These are phyloP conservation scores for Melanotaenia duboulayi DNA, from an alignment of 2,113 vertebrate genomes.

Conservation along the genomic window DNA sequence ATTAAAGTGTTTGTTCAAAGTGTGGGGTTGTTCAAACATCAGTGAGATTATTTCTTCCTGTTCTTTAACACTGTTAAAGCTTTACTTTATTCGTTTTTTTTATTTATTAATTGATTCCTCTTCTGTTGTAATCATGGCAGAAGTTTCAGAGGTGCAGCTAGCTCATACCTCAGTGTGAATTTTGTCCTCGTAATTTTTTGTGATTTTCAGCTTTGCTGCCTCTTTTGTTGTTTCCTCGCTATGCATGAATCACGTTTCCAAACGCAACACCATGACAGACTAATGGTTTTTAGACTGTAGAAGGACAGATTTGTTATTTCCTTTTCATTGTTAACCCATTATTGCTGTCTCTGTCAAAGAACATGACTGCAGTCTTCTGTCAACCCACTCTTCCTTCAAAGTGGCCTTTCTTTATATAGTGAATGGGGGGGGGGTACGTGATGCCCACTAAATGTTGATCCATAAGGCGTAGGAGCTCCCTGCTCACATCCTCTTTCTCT, in stretches of 20 bases:
- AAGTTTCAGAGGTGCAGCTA: not conserved
- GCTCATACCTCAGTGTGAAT: not conserved
- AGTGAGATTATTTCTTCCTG: not conserved
- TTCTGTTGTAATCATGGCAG: not conserved
- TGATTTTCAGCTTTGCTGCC: slow-evolving; percentile 13
- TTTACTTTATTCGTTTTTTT: not conserved
- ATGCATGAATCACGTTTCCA: slow-evolving; percentile 46
- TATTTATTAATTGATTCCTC: not conserved
- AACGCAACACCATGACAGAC: slow-evolving; percentile 16
- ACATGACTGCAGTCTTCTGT: slow-evolving; percentile 59
- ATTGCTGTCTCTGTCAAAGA: slow-evolving; percentile 60
- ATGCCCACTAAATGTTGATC: slow-evolving; percentile 74
- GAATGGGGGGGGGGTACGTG: slow-evolving; percentile 25
- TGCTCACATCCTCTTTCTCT: slow-evolving; percentile 49
- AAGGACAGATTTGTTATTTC: slow-evolving; percentile 25
- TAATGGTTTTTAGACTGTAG: slow-evolving; percentile 15
- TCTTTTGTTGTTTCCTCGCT: slow-evolving; percentile 6
- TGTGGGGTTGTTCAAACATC: not conserved
- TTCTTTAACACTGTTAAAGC: not conserved
- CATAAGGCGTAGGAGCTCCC: slow-evolving; percentile 75
- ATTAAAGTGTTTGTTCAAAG: not conserved
- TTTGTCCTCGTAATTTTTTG: slow-evolving; percentile 18
- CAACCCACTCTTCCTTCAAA: slow-evolving; percentile 68
- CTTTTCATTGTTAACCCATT: slow-evolving; percentile 37
- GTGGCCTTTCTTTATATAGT: slow-evolving; percentile 17